These are phyloP conservation scores for Mesorhabditis sp. DNA, from an alignment of 2,888 invertebrate genomes.

Conservation along the genomic window DNA sequence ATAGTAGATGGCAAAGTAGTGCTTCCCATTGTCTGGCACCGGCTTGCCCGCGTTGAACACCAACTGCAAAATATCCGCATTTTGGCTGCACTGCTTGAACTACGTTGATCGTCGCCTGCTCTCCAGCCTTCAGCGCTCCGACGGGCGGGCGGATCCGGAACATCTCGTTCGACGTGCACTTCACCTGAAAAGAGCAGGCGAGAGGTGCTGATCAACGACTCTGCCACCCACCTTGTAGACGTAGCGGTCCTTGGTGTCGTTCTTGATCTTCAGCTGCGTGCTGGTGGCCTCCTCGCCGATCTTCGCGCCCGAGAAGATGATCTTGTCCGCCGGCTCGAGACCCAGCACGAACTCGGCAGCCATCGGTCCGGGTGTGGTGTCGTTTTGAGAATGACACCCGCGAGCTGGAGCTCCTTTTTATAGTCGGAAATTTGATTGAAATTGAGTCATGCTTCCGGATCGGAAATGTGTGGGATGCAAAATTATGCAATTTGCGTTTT, in stretches of 20 bases:
- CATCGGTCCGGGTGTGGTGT: too few species aligned
- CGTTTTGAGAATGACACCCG: too few species aligned
- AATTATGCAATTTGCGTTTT: too few species aligned
- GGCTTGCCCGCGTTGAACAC: slow-evolving; percentile 33
- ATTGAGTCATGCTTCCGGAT: too few species aligned
- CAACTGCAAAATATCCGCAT: slow-evolving; percentile 19
- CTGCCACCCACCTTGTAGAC: slow-evolving; percentile 25
- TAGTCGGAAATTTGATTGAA: too few species aligned
- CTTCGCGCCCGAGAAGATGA: slow-evolving; percentile 28
- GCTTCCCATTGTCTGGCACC: slow-evolving; percentile 41
- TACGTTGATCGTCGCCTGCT: slow-evolving; percentile 12
- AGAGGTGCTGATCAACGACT: not conserved
- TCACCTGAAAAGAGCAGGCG: slow-evolving; percentile 17
- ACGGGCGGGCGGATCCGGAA: slow-evolving; percentile 46
- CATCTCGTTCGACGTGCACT: slow-evolving; percentile 48
- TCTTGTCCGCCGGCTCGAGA: slow-evolving; percentile 30
- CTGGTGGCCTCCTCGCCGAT: slow-evolving; percentile 33
- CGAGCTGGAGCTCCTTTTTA: too few species aligned
- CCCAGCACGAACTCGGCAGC: slow-evolving; percentile 22
- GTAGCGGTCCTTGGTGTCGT: slow-evolving; percentile 29
- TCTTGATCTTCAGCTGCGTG: slow-evolving; percentile 30
- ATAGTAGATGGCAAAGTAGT: slow-evolving; percentile 49
- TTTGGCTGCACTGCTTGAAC: not conserved
- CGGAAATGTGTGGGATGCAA: too few species aligned
- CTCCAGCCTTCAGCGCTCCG: slow-evolving; percentile 24